Base-by-base conservation (phyloP, 2,113 vertebrate genomes). In the Leiothrix lutea region DNA sequence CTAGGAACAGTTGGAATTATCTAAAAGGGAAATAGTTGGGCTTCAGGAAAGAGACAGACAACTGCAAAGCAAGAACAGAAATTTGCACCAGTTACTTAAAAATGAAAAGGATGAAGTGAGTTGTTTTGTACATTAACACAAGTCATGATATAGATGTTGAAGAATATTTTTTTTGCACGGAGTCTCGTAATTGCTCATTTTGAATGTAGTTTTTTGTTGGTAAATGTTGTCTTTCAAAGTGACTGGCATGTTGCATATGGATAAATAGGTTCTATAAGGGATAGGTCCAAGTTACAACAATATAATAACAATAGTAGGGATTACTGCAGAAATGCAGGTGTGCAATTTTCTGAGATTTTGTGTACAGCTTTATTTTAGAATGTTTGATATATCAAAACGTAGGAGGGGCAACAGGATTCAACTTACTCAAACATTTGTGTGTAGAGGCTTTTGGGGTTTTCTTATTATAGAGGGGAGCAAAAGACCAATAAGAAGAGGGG, bases 51-150 rank as follows among this genome's bases (percentile, higher is more conserved):
- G 98, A 29, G 99, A 99, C 86, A 98, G 99, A 79, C 99, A 99
- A 95, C 97, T 99, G 7, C 99, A 99, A 51, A 98, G 98, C 94
- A 99, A 99, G 97, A 99, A 99, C 72, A 98, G 98, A 96, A 99
- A 98, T 92, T 96, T 99, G 86, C 99, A 99, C 91, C 99, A 98
- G 94, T 98, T 99, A 90, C 98, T 99, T 84, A 99, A 99, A 98
- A 99, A 98, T 57, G 99, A 99, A 90, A 99, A 99, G 93, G 99
- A 99, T 66, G 99, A 99, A 98, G 99, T 99, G 97, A 97, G 98
- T 97, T 77, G 42, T 42, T 45, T 13, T 84, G 25, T 86, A 66
- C 28, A 42, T 51, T 58, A 86, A 67, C 62, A 29, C 4, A 21
- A 71, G 24, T 69, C 5, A 26, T 80, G 74, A 26, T 16, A 26